Evolutionary conservation across 92 coral and sea anemone genomes (phyloP).

Genomic region (Phymanthus crucifer): DNA sequence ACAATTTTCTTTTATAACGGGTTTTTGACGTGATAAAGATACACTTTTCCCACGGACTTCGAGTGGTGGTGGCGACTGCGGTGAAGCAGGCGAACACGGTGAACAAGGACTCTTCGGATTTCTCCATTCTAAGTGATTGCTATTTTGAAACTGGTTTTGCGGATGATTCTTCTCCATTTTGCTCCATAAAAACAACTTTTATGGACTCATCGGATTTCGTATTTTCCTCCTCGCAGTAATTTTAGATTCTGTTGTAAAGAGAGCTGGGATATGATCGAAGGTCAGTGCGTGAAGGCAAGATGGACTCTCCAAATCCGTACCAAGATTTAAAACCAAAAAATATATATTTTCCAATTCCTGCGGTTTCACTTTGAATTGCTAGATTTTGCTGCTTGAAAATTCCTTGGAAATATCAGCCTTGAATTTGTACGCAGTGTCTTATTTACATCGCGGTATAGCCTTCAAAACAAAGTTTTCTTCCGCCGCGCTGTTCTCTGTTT

Average conservation of each 20-base stretch:
- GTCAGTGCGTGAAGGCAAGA: background rate
- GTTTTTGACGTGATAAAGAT: conserved; percentile 54
- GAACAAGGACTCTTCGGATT: conserved; percentile 82
- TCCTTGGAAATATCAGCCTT: background rate
- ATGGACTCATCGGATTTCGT: background rate
- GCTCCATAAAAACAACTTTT: conserved; percentile 17
- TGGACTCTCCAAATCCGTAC: background rate
- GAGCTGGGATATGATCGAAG: conserved; percentile 22
- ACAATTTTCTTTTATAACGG: conserved; percentile 57
- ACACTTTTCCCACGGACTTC: conserved; percentile 78
- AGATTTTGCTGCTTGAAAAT: background rate
- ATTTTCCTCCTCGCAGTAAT: background rate
- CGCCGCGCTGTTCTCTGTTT: conserved; percentile 19
- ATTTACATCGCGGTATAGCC: background rate
- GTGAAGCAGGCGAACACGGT: conserved; percentile 82
- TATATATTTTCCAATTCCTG: background rate
- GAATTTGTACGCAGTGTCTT: conserved; percentile 1
- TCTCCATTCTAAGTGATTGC: conserved; percentile 70
- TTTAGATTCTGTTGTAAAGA: background rate
- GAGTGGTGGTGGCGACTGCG: conserved; percentile 87
- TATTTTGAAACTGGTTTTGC: conserved; percentile 45
- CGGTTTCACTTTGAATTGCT: background rate
- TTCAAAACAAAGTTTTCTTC: conserved; percentile 27
- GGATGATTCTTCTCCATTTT: conserved; percentile 25
- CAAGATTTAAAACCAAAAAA: background rate